A percentile compares a stretch with the other conserved stretches of the same genome.
Evolutionary conservation across 2,113 vertebrate species (phyloP).

Genomic region (Strix uralensis): DNA sequence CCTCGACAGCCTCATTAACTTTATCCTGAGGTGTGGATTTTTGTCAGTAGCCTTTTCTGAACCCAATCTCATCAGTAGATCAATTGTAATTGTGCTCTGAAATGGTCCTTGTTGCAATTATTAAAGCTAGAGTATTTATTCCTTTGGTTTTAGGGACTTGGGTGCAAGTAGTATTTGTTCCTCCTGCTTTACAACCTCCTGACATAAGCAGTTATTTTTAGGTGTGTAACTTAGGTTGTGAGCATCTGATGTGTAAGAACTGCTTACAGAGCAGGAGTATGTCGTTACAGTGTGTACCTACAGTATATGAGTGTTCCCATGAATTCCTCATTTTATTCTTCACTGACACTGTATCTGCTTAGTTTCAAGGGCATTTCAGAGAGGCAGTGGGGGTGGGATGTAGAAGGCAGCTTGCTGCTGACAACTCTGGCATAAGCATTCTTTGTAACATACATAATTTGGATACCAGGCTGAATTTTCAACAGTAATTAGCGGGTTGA

Average conservation of each 20-base stretch:
- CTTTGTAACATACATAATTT: slow-evolving; percentile 33
- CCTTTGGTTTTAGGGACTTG: background rate
- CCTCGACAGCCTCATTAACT: slow-evolving; percentile 61
- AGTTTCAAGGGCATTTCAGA: slow-evolving; percentile 55
- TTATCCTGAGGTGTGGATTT: slow-evolving; percentile 54
- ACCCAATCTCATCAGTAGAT: slow-evolving; percentile 20
- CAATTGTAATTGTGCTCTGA: slow-evolving; percentile 29
- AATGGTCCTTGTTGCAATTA: background rate
- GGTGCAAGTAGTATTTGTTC: slow-evolving; percentile 13
- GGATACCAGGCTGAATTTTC: slow-evolving; percentile 46
- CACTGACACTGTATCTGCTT: background rate
- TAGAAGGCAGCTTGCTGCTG: slow-evolving; percentile 45
- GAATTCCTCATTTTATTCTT: slow-evolving; percentile 55
- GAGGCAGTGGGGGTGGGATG: background rate
- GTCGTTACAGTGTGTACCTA: background rate
- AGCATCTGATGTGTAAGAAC: slow-evolving; percentile 21
- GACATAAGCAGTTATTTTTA: slow-evolving; percentile 48
- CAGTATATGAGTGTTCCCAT: background rate
- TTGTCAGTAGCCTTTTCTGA: slow-evolving; percentile 57
- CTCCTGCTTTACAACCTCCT: slow-evolving; percentile 36
- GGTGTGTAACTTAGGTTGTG: background rate
- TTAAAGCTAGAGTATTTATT: slow-evolving; percentile 18
- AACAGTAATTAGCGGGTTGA: slow-evolving; percentile 38
- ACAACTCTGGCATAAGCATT: slow-evolving; percentile 32
- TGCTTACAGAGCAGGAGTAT: slow-evolving; percentile 51